Conservation (phyloP, 2,113 vertebrate species). For the Rhynchomys soricoides region DNA sequence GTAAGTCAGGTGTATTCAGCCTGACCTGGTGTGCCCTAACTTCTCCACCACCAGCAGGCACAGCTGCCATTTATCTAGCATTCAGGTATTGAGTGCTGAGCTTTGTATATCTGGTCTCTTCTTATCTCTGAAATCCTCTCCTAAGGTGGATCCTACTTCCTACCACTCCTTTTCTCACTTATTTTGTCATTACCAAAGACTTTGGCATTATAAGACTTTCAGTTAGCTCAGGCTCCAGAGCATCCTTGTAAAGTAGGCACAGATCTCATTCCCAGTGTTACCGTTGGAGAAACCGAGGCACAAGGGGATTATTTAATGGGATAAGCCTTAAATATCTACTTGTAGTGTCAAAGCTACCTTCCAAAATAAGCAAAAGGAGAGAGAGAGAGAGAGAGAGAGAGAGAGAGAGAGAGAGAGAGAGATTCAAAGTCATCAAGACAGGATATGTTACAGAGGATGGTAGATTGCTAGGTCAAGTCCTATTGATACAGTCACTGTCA, state of each 20-base stretch:
- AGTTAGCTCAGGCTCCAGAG: neutral
- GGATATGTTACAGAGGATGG: neutral
- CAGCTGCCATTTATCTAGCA: accelerated
- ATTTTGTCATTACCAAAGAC: neutral
- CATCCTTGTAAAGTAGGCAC: neutral
- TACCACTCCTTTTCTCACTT: neutral
- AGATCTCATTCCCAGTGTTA: neutral
- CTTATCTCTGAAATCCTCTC: neutral
- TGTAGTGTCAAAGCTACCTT: neutral
- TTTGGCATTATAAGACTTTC: neutral
- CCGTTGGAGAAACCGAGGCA: neutral
- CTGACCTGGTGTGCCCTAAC: neutral
- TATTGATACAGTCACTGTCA: too few relatives aligned
- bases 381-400: neutral
- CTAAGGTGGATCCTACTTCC: neutral
- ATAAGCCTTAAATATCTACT: neutral
- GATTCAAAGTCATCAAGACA: neutral
- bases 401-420: neutral
- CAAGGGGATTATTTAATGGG: too few relatives aligned
- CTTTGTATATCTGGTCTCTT: accelerated
- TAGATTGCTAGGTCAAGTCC: too few relatives aligned
- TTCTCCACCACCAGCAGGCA: accelerated
- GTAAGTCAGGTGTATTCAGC: neutral
- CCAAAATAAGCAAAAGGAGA: neutral
- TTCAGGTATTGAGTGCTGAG: accelerated